Evolutionary conservation across 2,888 invertebrate species (phyloP), one percentile per base, ranked within the genome.

Genomic region (Apoda limacodes): DNA sequence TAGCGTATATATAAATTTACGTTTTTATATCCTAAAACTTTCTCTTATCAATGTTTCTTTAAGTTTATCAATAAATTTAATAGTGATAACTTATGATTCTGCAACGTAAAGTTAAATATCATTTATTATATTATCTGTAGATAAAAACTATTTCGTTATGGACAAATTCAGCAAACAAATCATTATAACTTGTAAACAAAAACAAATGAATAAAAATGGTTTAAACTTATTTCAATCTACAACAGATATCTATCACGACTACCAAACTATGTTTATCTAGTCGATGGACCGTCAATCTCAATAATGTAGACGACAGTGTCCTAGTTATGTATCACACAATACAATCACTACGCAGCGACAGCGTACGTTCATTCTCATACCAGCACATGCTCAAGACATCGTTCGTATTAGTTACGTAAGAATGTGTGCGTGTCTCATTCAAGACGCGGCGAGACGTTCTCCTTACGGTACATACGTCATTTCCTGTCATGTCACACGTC

Each of bases 381-480:
- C 51, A 48, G 57, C 43, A 48, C 42, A 35, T 40, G 40, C 37
- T 37, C 35, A 57, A 58, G 56, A 57, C 48, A 38, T 19, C 9
- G 33, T 37, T 37, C 25, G 35, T 17, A 34, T 42, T 35, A 20
- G 42, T 34, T 40, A 30, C 35, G 34, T 46, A 39, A 38, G 46
- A 33, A 39, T 48, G 71, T 72, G 66, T 72, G 70, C 58, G 70
- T 62, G 52, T 37, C 48, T 53, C 75, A 74, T 78, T 75, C 65
- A 75, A 74, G 69, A 68, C 57, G 47, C 46, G 37, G 37, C 28
- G 44, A 39, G 39, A 41, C 52, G 55, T 57, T 54, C 58, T 64
- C 52, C 65, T 70, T 69, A 50, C n/a, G n/a, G n/a, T n/a, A n/a
- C n/a, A n/a, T n/a, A n/a, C 76, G 76, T 75, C 65, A 72, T 63